Evolutionary conservation across 1,140 invertebrate species (phyloP).

Genomic region (Yoshiicerus persimilis): DNA sequence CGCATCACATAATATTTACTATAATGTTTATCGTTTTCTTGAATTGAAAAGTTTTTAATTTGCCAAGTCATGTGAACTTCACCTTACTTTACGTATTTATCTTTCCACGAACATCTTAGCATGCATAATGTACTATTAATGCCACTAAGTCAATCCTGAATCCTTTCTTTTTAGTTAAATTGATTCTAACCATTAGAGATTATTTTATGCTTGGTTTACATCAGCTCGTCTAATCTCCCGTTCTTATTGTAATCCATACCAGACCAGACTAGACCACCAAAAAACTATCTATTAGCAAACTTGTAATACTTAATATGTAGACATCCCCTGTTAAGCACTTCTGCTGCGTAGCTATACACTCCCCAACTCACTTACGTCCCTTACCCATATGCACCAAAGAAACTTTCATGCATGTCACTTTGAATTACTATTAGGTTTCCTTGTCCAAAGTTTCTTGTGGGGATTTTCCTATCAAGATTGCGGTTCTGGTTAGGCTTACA

Average conservation of each 20-base stretch:
- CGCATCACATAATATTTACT: no score
- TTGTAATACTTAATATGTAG: background rate
- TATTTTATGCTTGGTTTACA: background rate
- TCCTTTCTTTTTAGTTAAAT: conserved; percentile 6
- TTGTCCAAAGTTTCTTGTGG: background rate
- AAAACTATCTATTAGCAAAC: background rate
- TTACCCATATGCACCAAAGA: background rate
- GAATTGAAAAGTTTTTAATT: conserved; percentile 5
- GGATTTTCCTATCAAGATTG: background rate
- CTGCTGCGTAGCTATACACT: no score
- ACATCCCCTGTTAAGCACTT: no score
- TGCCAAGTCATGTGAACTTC: background rate
- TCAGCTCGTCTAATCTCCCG: background rate
- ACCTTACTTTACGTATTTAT: no score
- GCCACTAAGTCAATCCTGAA: background rate
- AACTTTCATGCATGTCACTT: background rate
- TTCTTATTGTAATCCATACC: background rate
- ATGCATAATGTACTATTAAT: background rate
- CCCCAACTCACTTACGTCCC: background rate
- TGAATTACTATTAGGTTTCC: background rate
- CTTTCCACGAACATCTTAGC: no score
- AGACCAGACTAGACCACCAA: background rate
- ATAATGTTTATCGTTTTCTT: background rate
- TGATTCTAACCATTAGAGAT: conserved; percentile 21
- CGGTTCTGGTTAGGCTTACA: background rate